A percentile compares a stretch with the other conserved stretches of the same genome.
Evolutionary conservation across 2,797 vertebrate species (phyloP).

Genomic region (Acipenser ruthenus): DNA sequence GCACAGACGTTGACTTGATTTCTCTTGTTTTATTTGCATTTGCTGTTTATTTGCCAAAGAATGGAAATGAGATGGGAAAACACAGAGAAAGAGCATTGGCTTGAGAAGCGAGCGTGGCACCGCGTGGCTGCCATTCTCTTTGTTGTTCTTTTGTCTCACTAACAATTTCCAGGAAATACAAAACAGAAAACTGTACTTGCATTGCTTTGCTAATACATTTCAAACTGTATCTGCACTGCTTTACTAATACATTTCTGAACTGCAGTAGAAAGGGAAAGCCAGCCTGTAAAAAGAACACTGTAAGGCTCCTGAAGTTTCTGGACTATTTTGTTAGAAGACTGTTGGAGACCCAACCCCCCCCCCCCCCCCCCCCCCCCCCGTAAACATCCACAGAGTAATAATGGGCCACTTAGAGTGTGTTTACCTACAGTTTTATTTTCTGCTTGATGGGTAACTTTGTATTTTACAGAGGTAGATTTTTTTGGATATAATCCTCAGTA

Average conservation of each 20-base stretch:
- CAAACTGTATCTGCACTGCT: constrained; percentile 33
- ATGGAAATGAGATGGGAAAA: constrained; percentile 38
- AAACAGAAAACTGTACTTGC: constrained; percentile 30
- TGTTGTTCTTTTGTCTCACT: constrained; percentile 41
- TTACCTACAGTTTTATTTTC: constrained; percentile 39
- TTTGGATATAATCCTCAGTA: neutral
- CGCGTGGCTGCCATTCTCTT: constrained; percentile 31
- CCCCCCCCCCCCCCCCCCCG: too few species aligned
- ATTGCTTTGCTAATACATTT: constrained; percentile 52
- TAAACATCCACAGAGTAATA: constrained; percentile 26
- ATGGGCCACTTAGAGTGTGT: constrained; percentile 39
- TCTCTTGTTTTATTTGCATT: constrained; percentile 36
- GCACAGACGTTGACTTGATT: constrained; percentile 41
- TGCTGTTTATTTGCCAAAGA: constrained; percentile 68
- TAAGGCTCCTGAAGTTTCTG: constrained; percentile 38
- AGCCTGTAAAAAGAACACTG: constrained; percentile 21
- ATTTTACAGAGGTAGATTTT: constrained; percentile 20
- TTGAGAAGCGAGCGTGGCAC: constrained; percentile 31
- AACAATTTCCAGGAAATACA: constrained; percentile 46
- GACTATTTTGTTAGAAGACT: constrained; percentile 24
- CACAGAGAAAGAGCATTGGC: constrained; percentile 39
- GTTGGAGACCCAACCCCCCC: too few species aligned
- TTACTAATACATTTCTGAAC: constrained; percentile 30
- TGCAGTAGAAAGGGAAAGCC: constrained; percentile 31
- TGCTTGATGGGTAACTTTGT: constrained; percentile 39